Conservation (phyloP, 2,888 invertebrate species). For the Antitype chi region DNA sequence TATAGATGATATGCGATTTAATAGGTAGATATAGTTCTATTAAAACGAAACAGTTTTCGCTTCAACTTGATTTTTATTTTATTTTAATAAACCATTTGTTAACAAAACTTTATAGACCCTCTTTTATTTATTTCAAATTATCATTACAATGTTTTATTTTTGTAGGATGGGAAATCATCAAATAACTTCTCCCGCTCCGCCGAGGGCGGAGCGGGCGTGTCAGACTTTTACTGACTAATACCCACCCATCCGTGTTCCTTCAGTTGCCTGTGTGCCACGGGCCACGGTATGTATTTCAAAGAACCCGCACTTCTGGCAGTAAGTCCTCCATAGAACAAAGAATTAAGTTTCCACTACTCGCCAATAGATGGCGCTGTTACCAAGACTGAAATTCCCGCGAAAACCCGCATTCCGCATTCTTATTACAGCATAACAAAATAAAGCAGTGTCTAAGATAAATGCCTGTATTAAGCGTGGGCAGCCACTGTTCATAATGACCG, state of each 20-base stretch:
- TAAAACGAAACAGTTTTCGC: not conserved
- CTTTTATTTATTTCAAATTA: not conserved
- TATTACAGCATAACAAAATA: constrained; percentile 35
- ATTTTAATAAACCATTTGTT: not conserved
- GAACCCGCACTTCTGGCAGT: too few species aligned
- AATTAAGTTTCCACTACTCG: not conserved
- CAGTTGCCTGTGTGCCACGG: too few species aligned
- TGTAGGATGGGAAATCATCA: too few species aligned
- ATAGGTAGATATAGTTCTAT: too few species aligned
- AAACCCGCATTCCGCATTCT: constrained; percentile 24
- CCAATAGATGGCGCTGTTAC: constrained; percentile 55
- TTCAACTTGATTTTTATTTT: not conserved
- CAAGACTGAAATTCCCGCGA: constrained; percentile 15
- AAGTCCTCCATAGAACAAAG: too few species aligned
- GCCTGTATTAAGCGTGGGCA: constrained; percentile 52
- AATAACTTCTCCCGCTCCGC: too few species aligned
- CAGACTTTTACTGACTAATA: too few species aligned
- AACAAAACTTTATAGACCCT: not conserved
- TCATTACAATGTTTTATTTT: not conserved
- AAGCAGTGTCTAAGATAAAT: constrained; percentile 48
- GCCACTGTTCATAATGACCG: constrained; percentile 59
- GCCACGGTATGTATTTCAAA: too few species aligned
- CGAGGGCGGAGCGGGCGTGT: too few species aligned
- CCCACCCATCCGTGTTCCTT: too few species aligned
- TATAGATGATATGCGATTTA: too few species aligned